These are phyloP conservation scores for Momotus momota DNA, from an alignment of 2,797 vertebrate genomes.

Conservation along the genomic window DNA sequence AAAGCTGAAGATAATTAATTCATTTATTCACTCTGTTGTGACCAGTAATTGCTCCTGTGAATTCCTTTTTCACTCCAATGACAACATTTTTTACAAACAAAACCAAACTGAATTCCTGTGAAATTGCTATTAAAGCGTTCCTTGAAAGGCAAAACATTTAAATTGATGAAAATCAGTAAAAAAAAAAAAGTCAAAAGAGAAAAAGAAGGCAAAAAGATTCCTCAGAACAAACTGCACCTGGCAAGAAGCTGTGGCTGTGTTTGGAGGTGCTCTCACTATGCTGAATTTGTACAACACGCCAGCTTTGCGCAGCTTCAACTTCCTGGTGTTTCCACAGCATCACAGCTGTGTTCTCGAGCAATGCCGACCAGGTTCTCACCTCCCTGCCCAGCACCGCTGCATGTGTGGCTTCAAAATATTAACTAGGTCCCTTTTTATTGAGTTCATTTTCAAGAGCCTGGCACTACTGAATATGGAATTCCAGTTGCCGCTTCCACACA, in stretches of 20 bases:
- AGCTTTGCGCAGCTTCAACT: background rate
- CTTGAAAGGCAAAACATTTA: background rate
- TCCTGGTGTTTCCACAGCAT: background rate
- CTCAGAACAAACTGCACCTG: background rate
- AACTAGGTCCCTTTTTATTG: background rate
- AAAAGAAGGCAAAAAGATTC: background rate
- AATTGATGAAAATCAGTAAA: background rate
- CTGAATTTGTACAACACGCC: background rate
- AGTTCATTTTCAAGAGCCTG: background rate
- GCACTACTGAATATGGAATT: background rate
- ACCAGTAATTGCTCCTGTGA: slow-evolving; percentile 17
- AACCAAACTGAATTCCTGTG: slow-evolving; percentile 10
- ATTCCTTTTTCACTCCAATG: slow-evolving; percentile 36
- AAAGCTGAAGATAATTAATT: slow-evolving; percentile 32
- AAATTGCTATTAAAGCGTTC: slow-evolving; percentile 18
- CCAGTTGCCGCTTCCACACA: background rate
- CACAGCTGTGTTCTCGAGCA: background rate
- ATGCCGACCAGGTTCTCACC: accelerated
- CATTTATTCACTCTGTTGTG: slow-evolving; percentile 9
- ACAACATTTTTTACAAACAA: slow-evolving; percentile 9
- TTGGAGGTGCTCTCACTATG: background rate
- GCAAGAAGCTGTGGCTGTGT: background rate
- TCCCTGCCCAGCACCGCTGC: background rate
- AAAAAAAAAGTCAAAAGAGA: background rate
- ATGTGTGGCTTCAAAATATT: background rate